Conservation (phyloP, 2,113 vertebrate genomes). For the Todiramphus saurophagus region DNA sequence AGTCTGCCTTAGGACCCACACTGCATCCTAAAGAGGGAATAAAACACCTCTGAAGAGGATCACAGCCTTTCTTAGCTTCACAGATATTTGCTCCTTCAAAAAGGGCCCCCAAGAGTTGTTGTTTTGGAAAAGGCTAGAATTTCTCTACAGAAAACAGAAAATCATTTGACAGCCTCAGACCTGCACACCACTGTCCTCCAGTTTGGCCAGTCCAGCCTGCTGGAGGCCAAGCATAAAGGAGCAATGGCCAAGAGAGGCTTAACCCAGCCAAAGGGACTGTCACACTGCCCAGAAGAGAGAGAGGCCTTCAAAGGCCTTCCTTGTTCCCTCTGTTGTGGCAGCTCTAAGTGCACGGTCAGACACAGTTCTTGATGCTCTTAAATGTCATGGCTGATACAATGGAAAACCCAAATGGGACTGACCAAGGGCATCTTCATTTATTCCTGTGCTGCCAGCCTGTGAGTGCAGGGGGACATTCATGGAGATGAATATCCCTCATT, state of each 20-base stretch:
- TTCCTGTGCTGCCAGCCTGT: neutral
- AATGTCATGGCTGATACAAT: neutral
- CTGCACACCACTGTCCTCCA: neutral
- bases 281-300: neutral
- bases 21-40: neutral
- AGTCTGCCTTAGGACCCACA: neutral
- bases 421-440: neutral
- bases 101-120: accelerated
- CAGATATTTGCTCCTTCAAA: neutral
- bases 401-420: neutral
- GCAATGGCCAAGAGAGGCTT: neutral
- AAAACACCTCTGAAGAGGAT: neutral
- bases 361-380: neutral
- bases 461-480: neutral
- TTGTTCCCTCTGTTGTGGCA: neutral
- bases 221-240: neutral
- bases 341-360: neutral
- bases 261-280: accelerated
- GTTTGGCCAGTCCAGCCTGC: neutral
- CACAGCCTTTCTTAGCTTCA: neutral
- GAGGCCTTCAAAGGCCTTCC: neutral
- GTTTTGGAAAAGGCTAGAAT: neutral
- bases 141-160: neutral
- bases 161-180: neutral
- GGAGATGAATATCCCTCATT: accelerated